phyloP scores from a whole-genome alignment of 1,140 invertebrate genomes.

The Drosophila carrolli region DNA sequence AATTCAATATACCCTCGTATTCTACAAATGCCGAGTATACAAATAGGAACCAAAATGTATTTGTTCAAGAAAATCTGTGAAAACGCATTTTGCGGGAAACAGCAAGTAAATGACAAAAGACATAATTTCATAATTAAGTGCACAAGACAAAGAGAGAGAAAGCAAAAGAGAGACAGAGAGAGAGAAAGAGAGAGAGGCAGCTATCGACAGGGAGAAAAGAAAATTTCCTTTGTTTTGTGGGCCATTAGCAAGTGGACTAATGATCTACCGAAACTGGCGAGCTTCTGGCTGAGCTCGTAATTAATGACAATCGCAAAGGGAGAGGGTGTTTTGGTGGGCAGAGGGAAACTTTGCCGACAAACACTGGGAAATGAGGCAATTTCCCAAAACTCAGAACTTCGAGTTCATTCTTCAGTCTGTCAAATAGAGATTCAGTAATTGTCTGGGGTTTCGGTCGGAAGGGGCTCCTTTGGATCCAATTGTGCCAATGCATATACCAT shows the following conservation, averaged over 20 bases:
- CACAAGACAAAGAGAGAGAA: neutral
- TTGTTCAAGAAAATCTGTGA: conserved; percentile 26
- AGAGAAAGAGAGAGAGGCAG: neutral
- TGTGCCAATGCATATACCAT: conserved; percentile 6
- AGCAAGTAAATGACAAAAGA: conserved; percentile 45
- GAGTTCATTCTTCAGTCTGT: conserved; percentile 46
- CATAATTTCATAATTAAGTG: conserved; percentile 58
- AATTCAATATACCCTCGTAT: neutral
- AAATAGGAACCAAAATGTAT: conserved; percentile 18
- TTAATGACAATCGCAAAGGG: conserved; percentile 31
- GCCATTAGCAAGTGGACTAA: conserved; percentile 53
- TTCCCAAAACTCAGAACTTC: conserved; percentile 42
- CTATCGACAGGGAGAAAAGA: conserved; percentile 33
- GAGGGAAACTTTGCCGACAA: conserved; percentile 29
- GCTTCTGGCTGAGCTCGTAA: conserved; percentile 34
- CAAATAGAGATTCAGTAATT: conserved; percentile 47
- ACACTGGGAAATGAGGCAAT: conserved; percentile 50
- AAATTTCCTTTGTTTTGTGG: conserved; percentile 41
- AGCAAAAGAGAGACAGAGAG: neutral
- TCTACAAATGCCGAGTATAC: neutral
- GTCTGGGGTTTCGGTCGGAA: neutral
- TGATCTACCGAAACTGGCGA: conserved; percentile 36
- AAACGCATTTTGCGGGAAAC: conserved; percentile 44
- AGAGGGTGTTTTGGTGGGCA: too few relatives aligned
- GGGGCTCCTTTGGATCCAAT: conserved; percentile 12